Conservation (phyloP, 2,113 vertebrate genomes). For the Eclectus roratus region DNA sequence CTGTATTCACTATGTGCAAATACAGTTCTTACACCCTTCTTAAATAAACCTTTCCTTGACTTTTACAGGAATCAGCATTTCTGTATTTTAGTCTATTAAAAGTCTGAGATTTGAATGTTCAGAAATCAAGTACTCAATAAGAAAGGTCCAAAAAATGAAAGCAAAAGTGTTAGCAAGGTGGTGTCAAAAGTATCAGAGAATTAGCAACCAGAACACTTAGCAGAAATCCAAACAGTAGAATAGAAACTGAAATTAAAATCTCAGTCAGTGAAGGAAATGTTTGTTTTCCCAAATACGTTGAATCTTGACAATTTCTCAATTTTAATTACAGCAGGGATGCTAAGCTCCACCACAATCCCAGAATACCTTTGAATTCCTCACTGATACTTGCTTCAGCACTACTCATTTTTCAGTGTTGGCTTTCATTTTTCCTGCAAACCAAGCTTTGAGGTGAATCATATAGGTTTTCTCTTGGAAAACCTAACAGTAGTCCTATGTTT, state of each 20-base stretch:
- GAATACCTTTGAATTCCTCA: background rate
- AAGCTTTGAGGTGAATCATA: background rate
- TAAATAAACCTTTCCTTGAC: background rate
- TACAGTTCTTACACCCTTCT: background rate
- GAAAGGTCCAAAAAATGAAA: slow-evolving; percentile 3
- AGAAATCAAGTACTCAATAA: background rate
- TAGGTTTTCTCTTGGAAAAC: background rate
- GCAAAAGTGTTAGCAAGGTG: background rate
- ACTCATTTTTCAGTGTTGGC: background rate
- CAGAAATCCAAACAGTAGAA: slow-evolving; percentile 8
- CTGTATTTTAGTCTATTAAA: background rate
- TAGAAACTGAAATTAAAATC: slow-evolving; percentile 14
- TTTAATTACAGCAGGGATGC: background rate
- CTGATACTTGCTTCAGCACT: background rate
- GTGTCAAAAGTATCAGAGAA: slow-evolving; percentile 10
- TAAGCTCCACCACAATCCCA: background rate
- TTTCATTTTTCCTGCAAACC: slow-evolving; percentile 3
- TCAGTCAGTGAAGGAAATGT: background rate
- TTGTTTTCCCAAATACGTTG: background rate
- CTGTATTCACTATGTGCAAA: background rate
- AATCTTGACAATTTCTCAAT: background rate
- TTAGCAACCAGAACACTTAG: slow-evolving; percentile 12
- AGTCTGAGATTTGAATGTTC: background rate
- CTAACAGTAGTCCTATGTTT: background rate
- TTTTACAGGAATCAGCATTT: background rate